Base-by-base conservation (phyloP, 2,797 vertebrate species). In the Galagoides demidoff region DNA sequence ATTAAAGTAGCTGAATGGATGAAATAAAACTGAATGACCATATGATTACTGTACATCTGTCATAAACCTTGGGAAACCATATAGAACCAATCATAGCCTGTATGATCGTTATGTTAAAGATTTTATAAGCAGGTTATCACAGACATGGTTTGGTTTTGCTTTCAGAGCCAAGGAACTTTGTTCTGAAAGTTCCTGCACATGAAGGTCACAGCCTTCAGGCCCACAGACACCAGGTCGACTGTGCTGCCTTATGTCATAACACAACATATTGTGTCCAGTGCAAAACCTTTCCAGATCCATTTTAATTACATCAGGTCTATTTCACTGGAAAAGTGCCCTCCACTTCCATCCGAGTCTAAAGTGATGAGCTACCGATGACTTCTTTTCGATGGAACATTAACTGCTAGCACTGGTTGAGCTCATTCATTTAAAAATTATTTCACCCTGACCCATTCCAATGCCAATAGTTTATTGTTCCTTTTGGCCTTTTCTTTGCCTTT, bases 341-440 rank as follows among this genome's bases (percentile, higher is more conserved):
- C 5, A 87, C 25, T 64, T 89, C 45, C 3, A 1, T 52, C 70
- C 78, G 20, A n/a, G 17, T 85, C 78, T 43, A 55, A 43, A 34
- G 78, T 10, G 13, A 92, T 25, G 37, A 66, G 19, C 19, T 77
- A 34, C 12, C 55, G 78, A 63, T 17, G 29, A 39, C 29, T 90
- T 76, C 39, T 64, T 71, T 66, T 70, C 90, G 84, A 11, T 7
- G 22, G 37, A 83, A 57, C 27, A 23, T 6, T 13, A 8, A 71
- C 45, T 76, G 23, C 31, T 77, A 10, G 7, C 85, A 43, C 17
- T 17, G 27, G 49, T 25, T 45, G 8, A 45, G 4, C n/a, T 78
- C 70, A 37, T 86, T 92, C 25, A 85, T 55, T 96, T 95, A 43
- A 64, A 93, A 94, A 74, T 90, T 64, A 88, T 49, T 74, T 94